Evolutionary conservation across 53 echinoderm and acorn worm genomes (phyloP), one percentile per base, ranked within the genome.

Genomic region (Actinopyga echinites): DNA sequence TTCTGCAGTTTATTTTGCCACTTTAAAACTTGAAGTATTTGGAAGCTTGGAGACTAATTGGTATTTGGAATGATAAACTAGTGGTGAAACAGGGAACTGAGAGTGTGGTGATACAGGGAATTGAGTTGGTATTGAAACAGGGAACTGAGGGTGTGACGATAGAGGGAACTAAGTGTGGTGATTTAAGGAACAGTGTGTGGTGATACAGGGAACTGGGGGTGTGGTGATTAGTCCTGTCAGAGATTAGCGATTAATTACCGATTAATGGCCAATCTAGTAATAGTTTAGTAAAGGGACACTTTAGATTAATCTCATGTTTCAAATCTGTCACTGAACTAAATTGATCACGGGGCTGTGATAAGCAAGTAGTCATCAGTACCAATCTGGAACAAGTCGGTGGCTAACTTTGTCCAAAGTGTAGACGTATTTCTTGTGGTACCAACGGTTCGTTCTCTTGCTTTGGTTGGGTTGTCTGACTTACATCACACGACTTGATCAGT

Each of bases 361-460:
- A 64, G 26, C 29, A 64, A 29, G 17, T 64, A 7, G 33, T 66
- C 34, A 32, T 31, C 66, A 17, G 40, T 45, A 23, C 49, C 49
- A 35, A 74, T 53, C 44, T 44, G 23, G n/a, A 86, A 86, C 38
- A 80, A 21, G 37, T 80, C 86, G 1, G 35, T 35, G 25, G 67
- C 80, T 22, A 86, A 21, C 19, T 86, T 86, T 26, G 82, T 74
- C 82, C 82, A 83, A 20, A 73, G 83, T 1, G 66, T 30, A 11
- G 79, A 67, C 11, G 86, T 38, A 30, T 21, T 36, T 13, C 40
- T n/a, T n/a, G n/a, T n/a, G n/a, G n/a, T n/a, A n/a, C n/a, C n/a
- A n/a, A n/a, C n/a, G n/a, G n/a, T n/a, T 73, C 73, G 11, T 38
- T 73, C n/a, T 38, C 20, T 38, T 73, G 73, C 15, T 8, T 1